Evolutionary conservation across 2,113 vertebrate species (phyloP).

Genomic region (Cololabis saira): DNA sequence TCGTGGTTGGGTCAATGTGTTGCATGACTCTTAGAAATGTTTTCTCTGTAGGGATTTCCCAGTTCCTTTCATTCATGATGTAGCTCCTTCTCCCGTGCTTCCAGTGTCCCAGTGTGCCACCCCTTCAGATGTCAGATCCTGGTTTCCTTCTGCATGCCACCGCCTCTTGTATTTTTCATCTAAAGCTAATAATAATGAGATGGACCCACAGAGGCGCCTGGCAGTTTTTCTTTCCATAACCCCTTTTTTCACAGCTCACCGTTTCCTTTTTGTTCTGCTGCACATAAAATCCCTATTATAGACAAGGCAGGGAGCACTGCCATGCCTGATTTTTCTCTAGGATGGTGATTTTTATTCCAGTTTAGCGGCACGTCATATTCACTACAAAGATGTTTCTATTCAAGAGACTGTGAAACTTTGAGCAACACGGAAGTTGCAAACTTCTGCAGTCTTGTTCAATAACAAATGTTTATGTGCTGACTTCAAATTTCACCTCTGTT

Average conservation of each 20-base stretch:
- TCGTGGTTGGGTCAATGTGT: conserved; percentile 2
- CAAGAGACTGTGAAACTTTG: conserved; percentile 34
- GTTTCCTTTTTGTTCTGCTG: conserved; percentile 54
- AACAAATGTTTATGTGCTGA: neutral
- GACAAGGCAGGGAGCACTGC: conserved; percentile 60
- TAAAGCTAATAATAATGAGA: conserved; percentile 78
- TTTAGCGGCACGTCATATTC: conserved; percentile 56
- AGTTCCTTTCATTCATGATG: conserved; percentile 32
- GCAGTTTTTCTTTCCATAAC: conserved; percentile 64
- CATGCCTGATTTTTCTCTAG: conserved; percentile 65
- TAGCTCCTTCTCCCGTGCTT: conserved; percentile 29
- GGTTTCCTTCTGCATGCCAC: conserved; percentile 41
- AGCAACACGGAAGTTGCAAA: conserved; percentile 27
- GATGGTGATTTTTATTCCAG: conserved; percentile 51
- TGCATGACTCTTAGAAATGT: conserved; percentile 17
- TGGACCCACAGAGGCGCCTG: conserved; percentile 66
- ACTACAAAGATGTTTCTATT: conserved; percentile 46
- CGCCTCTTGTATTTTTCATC: conserved; percentile 75
- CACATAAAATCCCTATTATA: conserved; percentile 69
- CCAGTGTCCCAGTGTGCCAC: conserved; percentile 23
- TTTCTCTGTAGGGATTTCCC: conserved; percentile 12
- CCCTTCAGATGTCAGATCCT: conserved; percentile 68
- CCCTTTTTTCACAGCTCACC: conserved; percentile 63
- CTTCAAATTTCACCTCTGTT: neutral
- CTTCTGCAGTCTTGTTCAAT: conserved; percentile 9